A percentile compares a stretch with the other conserved stretches of the same genome.
Evolutionary conservation across 1,140 invertebrate species (phyloP).

Genomic region (Euborellia annulipes): DNA sequence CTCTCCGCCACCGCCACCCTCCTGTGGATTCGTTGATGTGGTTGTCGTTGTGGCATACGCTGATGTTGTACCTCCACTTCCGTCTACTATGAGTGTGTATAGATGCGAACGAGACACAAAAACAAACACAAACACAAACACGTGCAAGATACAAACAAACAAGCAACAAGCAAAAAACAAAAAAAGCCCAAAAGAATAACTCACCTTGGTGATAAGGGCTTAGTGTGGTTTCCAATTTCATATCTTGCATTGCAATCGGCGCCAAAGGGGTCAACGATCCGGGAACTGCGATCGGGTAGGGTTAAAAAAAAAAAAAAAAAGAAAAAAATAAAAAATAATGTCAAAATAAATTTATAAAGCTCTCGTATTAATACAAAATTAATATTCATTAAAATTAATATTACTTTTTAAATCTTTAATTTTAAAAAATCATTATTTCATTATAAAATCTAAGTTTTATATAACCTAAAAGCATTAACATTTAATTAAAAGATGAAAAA

Average conservation of each 20-base stretch:
- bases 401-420: too few relatives aligned
- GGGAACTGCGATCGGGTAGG: conserved; percentile 30
- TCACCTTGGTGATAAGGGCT: conserved; percentile 43
- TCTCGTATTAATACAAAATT: too few relatives aligned
- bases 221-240: conserved; percentile 49
- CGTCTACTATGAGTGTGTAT: too few relatives aligned
- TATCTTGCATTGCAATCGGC: conserved; percentile 62
- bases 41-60: conserved; percentile 26
- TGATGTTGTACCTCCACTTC: conserved; percentile 36
- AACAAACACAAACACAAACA: conserved; percentile 16
- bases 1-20: conserved; percentile 28
- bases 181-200: conserved; percentile 14
- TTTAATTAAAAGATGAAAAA: too few relatives aligned
- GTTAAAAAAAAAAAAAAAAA: conserved; percentile 11
- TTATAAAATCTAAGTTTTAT: too few relatives aligned
- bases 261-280: conserved; percentile 50
- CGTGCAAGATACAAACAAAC: conserved; percentile 11
- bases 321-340: conserved; percentile 6
- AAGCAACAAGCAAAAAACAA: conserved; percentile 20
- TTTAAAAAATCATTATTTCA: too few relatives aligned
- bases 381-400: too few relatives aligned
- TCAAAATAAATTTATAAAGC: conserved; percentile 7
- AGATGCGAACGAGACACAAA: conserved; percentile 30
- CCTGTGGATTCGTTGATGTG: neutral
- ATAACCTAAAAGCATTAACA: too few relatives aligned